Evolutionary conservation across 2,888 invertebrate species (phyloP).

Genomic region (Seira ritae): DNA sequence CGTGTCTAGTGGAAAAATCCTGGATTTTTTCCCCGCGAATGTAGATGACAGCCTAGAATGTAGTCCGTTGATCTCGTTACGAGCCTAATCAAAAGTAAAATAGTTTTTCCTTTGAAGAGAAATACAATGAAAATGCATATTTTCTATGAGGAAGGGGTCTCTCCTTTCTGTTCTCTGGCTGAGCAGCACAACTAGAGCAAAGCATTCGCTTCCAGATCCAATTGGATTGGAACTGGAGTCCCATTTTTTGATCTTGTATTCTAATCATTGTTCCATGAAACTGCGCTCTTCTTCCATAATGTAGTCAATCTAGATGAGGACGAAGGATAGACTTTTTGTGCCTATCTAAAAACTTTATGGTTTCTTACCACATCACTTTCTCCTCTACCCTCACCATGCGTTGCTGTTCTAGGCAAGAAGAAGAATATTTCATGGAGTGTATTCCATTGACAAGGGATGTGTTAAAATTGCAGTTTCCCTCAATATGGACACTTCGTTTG

Average conservation of each 20-base stretch:
- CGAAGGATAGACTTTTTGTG: too few species aligned
- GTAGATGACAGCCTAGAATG: neutral
- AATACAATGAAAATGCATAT: constrained; percentile 16
- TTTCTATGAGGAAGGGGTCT: constrained; percentile 22
- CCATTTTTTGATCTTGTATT: constrained; percentile 29
- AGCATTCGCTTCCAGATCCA: neutral
- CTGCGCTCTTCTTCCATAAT: too few species aligned
- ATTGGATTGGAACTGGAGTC: neutral
- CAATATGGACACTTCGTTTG: too few species aligned
- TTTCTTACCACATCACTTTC: too few species aligned
- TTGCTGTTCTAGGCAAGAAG: too few species aligned
- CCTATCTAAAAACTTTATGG: too few species aligned
- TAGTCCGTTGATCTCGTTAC: constrained; percentile 7
- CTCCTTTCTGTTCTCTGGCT: neutral
- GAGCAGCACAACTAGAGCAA: neutral
- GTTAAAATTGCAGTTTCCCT: too few species aligned
- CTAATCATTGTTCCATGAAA: constrained; percentile 35
- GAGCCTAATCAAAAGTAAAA: constrained; percentile 39
- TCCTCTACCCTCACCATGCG: too few species aligned
- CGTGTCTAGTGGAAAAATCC: neutral
- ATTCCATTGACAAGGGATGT: too few species aligned
- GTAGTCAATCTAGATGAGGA: too few species aligned
- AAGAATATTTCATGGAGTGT: too few species aligned
- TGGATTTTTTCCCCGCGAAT: neutral
- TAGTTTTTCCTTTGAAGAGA: constrained; percentile 21